Evolutionary conservation across 2,888 invertebrate genomes (phyloP).

Genomic region (Euspilapteryx auroguttella): DNA sequence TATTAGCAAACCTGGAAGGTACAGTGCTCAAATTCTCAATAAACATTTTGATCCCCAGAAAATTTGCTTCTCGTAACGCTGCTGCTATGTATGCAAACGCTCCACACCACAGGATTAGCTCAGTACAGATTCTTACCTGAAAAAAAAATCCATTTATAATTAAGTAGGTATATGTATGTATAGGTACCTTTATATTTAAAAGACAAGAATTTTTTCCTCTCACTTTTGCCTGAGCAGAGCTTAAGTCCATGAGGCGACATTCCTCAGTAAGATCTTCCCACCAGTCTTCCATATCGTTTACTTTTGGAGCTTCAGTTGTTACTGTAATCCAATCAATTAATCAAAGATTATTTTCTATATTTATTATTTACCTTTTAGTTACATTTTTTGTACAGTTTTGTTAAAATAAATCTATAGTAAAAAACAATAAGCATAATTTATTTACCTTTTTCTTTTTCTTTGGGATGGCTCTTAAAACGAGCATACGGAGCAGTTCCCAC

Average conservation of each 20-base stretch:
- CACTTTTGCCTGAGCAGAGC: constrained; percentile 60
- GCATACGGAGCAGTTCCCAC: constrained; percentile 25
- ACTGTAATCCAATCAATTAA: constrained; percentile 1
- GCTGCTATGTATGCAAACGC: constrained; percentile 83
- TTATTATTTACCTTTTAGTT: too few species aligned
- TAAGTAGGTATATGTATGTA: too few species aligned
- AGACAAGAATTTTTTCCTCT: constrained; percentile 6
- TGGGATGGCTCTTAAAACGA: constrained; percentile 44
- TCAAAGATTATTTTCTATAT: neutral
- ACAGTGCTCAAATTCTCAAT: constrained; percentile 86
- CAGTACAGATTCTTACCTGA: constrained; percentile 73
- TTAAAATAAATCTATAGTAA: too few species aligned
- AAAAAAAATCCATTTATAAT: constrained; percentile 7
- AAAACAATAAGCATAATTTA: too few species aligned
- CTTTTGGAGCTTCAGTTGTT: constrained; percentile 17
- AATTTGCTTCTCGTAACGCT: constrained; percentile 84
- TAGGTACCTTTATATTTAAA: too few species aligned
- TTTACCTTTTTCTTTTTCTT: constrained; percentile 41
- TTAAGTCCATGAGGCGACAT: constrained; percentile 70
- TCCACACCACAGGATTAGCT: constrained; percentile 78
- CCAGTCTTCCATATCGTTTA: constrained; percentile 64
- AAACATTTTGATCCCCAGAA: constrained; percentile 92
- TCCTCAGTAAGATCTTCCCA: constrained; percentile 73
- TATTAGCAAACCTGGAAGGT: constrained; percentile 42
- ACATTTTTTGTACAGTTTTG: too few species aligned